Evolutionary conservation across 1,140 invertebrate species (phyloP).

Genomic region (Medauroidea extradentata): DNA sequence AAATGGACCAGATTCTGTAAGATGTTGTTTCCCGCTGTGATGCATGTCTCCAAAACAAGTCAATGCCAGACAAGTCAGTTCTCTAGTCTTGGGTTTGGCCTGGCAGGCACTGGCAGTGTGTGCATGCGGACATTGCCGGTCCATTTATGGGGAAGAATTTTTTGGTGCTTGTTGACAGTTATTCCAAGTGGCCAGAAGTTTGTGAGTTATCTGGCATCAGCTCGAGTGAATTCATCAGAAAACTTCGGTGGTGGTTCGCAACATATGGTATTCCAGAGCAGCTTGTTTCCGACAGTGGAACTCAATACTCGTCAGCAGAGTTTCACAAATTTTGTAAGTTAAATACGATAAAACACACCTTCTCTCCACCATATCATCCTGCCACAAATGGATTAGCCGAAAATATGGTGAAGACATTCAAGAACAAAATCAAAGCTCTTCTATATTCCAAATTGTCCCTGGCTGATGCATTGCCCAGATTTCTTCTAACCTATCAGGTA

Average conservation of each 20-base stretch:
- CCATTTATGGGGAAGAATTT: conserved; percentile 29
- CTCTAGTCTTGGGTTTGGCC: conserved; percentile 29
- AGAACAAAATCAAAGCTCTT: not conserved
- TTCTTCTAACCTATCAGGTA: not conserved
- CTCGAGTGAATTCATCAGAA: not conserved
- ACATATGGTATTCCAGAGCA: conserved; percentile 21
- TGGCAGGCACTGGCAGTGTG: conserved; percentile 21
- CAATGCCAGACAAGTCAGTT: not conserved
- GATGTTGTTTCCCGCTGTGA: conserved; percentile 14
- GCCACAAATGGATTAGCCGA: conserved; percentile 24
- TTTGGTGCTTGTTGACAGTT: conserved; percentile 27
- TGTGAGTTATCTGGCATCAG: not conserved
- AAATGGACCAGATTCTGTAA: conserved; percentile 42
- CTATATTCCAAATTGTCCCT: not conserved
- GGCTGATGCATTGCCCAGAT: not conserved
- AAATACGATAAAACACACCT: conserved; percentile 14
- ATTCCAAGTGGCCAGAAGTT: conserved; percentile 1
- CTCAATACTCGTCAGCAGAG: conserved; percentile 14
- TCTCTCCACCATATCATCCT: conserved; percentile 25
- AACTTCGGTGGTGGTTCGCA: conserved; percentile 22
- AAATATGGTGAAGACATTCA: conserved; percentile 17
- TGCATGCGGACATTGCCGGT: conserved; percentile 35
- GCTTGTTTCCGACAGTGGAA: conserved; percentile 24
- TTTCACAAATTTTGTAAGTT: conserved; percentile 14
- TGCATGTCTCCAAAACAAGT: conserved; percentile 9